These are phyloP conservation scores for Cnemophilus loriae DNA, from an alignment of 2,113 vertebrate species.

Conservation along the genomic window DNA sequence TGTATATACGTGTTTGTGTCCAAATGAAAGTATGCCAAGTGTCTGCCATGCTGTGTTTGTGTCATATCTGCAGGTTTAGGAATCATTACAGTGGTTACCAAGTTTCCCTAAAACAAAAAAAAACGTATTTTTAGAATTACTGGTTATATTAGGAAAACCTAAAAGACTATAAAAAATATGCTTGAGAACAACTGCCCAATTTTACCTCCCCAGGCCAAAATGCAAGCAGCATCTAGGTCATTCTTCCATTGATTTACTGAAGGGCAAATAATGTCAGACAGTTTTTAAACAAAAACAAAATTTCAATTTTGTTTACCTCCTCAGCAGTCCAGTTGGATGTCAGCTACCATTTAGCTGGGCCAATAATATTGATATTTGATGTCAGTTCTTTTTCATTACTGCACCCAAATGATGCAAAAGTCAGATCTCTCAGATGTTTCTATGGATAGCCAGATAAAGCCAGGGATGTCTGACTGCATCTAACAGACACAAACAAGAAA, in stretches of 20 bases:
- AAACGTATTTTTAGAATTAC: not conserved
- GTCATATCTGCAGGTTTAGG: not conserved
- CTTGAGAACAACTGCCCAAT: not conserved
- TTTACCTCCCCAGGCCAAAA: conserved; percentile 16
- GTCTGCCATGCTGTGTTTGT: not conserved
- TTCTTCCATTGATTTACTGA: conserved; percentile 58
- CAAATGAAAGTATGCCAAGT: not conserved
- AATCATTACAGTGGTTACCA: not conserved
- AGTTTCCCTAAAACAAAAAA: not conserved
- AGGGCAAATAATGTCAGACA: conserved; percentile 73
- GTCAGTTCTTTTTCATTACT: conserved; percentile 76
- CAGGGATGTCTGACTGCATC: not conserved
- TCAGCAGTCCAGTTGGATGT: conserved; percentile 62
- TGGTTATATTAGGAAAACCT: not conserved
- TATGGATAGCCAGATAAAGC: conserved; percentile 32
- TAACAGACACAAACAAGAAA: conserved; percentile 45
- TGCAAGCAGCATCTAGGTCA: conserved; percentile 26
- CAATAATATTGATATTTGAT: conserved; percentile 76
- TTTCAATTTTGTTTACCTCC: conserved; percentile 73
- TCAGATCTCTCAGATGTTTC: conserved; percentile 63
- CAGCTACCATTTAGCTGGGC: conserved; percentile 71
- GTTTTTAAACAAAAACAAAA: conserved; percentile 61
- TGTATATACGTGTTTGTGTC: not conserved
- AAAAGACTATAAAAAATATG: not conserved
- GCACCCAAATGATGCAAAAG: conserved; percentile 57